Base-by-base conservation (phyloP, 2,888 invertebrate genomes). In the Cyaniris semiargus region DNA sequence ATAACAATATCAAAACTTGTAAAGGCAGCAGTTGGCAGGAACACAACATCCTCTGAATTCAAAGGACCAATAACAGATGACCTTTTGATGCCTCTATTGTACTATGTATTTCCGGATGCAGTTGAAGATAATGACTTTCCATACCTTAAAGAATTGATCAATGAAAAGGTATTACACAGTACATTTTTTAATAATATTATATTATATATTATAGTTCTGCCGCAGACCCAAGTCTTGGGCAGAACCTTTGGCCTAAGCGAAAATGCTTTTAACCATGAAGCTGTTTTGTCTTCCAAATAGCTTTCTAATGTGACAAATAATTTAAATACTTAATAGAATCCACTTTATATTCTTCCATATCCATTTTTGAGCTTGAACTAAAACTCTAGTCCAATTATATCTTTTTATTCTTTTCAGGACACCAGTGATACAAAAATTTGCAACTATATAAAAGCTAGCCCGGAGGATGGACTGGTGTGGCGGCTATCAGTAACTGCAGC, bases 21-120 rank as follows among this genome's bases (percentile, higher is more conserved):
- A 48, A 95, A 94, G 84, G 94, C 94, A 23, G 94, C 95, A 0
- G 94, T 94, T 74, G 91, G 93, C 58, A 93, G 90, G 83, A 90
- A 89, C 83, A 94, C 88, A 81, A 94, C 88, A 80, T 94, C 95
- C 76, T 91, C 95, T n/a, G 96, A 96, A 78, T 93, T 93, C 80
- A 93, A 93, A 78, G 97, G 97, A 0, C 98, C 98, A 0, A 96
- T 98, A 84, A 92, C 96, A 18, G 96, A 96, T 83, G 96, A 96
- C 48, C 92, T 97, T 80, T 89, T 98, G 58, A 96, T 96, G 87
- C 95, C 96, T 70, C 95, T 98, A 82, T 87, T 98, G 76, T 96
- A 96, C 86, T 98, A 96, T 88, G 90, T 98, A 34, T 98, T 98
- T 87, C 98, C 98, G 76, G 98, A 98, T 95, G 97, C 98, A 78